These are phyloP conservation scores for Leptobrachium ailaonicum DNA, from an alignment of 2,113 vertebrate species.

Conservation along the genomic window DNA sequence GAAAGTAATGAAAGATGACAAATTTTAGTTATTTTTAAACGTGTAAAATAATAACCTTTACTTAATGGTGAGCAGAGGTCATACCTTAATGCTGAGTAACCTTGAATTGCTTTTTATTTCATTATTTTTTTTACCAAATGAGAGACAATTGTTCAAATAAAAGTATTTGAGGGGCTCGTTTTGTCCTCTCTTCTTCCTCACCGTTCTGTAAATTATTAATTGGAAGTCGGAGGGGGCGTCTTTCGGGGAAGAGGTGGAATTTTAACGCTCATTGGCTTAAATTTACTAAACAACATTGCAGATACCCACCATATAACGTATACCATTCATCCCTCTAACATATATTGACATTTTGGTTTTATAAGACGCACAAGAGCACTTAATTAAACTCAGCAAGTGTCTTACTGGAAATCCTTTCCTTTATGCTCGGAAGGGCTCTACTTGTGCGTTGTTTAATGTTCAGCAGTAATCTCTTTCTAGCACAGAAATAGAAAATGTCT, in stretches of 20 bases:
- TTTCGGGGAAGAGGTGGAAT: background rate
- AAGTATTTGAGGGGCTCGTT: background rate
- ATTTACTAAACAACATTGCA: background rate
- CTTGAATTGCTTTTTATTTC: background rate
- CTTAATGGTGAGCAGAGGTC: background rate
- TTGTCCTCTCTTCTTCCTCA: background rate
- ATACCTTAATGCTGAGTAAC: background rate
- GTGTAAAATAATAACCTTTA: no score
- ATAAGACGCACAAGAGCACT: slow-evolving; percentile 1
- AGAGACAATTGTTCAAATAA: background rate
- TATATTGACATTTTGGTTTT: slow-evolving; percentile 4
- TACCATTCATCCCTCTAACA: background rate
- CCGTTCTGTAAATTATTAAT: background rate
- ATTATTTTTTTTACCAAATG: background rate
- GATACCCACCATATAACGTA: background rate
- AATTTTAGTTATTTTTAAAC: no score
- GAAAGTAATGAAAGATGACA: no score
- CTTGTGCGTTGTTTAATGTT: background rate
- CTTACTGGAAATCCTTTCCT: background rate
- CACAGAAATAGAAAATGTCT: background rate
- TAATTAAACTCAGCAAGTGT: background rate
- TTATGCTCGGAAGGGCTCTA: background rate
- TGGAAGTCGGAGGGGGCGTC: background rate
- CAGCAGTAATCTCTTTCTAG: background rate
- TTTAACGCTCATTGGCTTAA: background rate